phyloP scores from a whole-genome alignment of 2,888 invertebrate species.

The Eumerus sabulonum region DNA sequence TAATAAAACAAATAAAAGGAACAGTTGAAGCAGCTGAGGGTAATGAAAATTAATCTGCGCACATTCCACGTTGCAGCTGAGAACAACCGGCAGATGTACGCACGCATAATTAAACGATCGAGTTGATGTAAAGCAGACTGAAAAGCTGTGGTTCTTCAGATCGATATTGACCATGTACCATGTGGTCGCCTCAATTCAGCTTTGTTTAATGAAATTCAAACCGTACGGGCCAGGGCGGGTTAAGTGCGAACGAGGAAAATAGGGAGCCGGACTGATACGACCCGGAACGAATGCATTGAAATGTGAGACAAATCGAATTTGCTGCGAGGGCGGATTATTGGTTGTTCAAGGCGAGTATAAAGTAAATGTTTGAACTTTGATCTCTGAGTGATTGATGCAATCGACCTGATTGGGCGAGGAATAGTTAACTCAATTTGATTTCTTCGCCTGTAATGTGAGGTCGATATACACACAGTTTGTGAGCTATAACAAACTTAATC shows the following conservation, averaged over 20 bases:
- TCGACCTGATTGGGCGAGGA: conserved; percentile 5
- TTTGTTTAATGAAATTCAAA: conserved; percentile 36
- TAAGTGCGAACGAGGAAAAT: conserved; percentile 30
- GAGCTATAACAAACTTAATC: too few species aligned
- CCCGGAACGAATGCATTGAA: conserved; percentile 19
- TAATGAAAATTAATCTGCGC: conserved; percentile 30
- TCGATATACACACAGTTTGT: too few species aligned
- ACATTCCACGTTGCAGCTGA: conserved; percentile 11
- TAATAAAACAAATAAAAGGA: background rate
- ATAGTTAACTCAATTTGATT: too few species aligned
- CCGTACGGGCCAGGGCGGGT: conserved; percentile 43
- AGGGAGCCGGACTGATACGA: conserved; percentile 2
- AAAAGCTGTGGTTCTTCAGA: background rate
- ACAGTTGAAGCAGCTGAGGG: too few species aligned
- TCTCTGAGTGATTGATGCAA: conserved; percentile 22
- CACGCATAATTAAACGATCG: conserved; percentile 50
- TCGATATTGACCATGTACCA: background rate
- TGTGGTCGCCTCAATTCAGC: conserved; percentile 24
- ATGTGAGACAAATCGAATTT: conserved; percentile 39
- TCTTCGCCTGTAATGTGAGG: too few species aligned
- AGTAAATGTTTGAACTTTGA: conserved; percentile 20
- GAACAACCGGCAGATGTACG: conserved; percentile 29
- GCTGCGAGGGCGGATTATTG: conserved; percentile 16
- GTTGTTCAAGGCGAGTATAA: conserved; percentile 15
- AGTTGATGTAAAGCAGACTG: conserved; percentile 56